A percentile compares a stretch with the other conserved stretches of the same genome.
Evolutionary conservation across 30 jellyfish, hydroid and myxozoan species (phyloP).

Genomic region (Turritopsis rubra): DNA sequence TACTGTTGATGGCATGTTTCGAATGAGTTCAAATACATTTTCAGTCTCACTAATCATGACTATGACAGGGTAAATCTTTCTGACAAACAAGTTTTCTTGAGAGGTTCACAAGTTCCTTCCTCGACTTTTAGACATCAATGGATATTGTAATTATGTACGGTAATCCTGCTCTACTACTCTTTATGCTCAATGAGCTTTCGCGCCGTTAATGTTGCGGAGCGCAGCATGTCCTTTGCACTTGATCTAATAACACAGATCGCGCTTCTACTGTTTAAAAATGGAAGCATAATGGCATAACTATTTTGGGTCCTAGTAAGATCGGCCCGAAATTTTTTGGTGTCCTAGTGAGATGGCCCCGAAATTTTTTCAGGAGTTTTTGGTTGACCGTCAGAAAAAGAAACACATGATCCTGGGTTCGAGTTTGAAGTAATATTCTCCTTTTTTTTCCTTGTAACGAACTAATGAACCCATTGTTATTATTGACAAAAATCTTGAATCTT

Average conservation of each 20-base stretch:
- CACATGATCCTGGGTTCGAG: no score
- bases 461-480: no score
- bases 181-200: not conserved
- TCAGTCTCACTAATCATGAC: constrained; percentile 67
- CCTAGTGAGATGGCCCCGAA: no score
- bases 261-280: not conserved
- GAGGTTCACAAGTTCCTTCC: not conserved
- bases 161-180: not conserved
- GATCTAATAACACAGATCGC: not conserved
- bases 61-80: not conserved
- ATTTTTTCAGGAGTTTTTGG: no score
- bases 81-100: not conserved
- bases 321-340: no score
- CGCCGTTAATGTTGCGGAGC: not conserved
- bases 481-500: no score
- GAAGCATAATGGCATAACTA: not conserved
- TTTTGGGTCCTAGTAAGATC: no score
- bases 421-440: no score
- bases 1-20: constrained; percentile 74
- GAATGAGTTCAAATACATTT: constrained; percentile 54
- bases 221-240: not conserved
- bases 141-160: not conserved
- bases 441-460: no score
- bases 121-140: not conserved
- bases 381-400: no score